A percentile compares a stretch with the other conserved stretches of the same genome.
phyloP scores from a whole-genome alignment of 2,797 vertebrate species.

The Notoglanidium macrostoma region DNA sequence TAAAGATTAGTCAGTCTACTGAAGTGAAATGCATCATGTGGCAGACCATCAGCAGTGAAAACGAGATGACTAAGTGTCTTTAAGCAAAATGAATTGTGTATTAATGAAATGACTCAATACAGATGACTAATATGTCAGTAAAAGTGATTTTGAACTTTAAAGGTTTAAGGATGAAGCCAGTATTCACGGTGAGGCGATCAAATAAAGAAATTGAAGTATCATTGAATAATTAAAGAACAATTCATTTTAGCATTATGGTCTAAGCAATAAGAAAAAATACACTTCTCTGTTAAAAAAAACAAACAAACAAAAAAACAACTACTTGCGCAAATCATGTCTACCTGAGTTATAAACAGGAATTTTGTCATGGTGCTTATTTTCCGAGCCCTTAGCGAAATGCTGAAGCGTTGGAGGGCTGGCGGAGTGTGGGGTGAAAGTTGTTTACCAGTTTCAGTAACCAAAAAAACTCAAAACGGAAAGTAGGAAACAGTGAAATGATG shows the following conservation, averaged over 20 bases:
- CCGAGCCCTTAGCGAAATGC: constrained; percentile 40
- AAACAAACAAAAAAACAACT: background rate
- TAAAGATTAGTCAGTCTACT: background rate
- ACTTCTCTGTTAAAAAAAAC: background rate
- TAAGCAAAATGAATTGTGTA: constrained; percentile 52
- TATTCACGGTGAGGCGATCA: background rate
- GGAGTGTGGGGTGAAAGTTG: constrained; percentile 50
- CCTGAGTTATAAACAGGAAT: constrained; percentile 52
- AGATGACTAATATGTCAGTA: constrained; percentile 70
- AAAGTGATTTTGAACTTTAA: constrained; percentile 70
- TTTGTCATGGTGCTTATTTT: constrained; percentile 54
- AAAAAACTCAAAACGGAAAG: constrained; percentile 53
- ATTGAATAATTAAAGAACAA: background rate
- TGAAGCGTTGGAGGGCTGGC: constrained; percentile 39
- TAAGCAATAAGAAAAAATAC: background rate
- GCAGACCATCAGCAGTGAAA: constrained; percentile 40
- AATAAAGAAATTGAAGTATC: background rate
- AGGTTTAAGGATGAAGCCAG: constrained; percentile 22
- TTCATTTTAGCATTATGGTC: background rate
- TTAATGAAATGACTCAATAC: constrained; percentile 80
- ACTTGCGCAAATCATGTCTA: background rate
- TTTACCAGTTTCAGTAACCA: constrained; percentile 53
- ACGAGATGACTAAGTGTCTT: constrained; percentile 58
- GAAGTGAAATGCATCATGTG: constrained; percentile 19
- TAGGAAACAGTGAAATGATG: constrained; percentile 50